phyloP scores from a whole-genome alignment of 2,797 vertebrate species.

The Staurois parvus region DNA sequence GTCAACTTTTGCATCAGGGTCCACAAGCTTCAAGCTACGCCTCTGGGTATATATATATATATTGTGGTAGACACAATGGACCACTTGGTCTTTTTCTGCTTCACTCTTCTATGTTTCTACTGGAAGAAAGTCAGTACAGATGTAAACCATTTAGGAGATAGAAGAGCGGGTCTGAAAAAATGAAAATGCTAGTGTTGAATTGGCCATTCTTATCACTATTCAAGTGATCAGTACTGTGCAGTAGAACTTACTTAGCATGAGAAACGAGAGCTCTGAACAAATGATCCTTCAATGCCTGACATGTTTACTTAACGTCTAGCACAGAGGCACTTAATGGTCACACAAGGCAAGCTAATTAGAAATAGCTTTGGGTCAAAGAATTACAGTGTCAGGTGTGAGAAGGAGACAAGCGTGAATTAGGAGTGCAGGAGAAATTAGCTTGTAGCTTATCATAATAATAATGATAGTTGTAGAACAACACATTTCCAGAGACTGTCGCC shows the following conservation, averaged over 20 bases:
- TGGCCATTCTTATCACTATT: slow-evolving; percentile 27
- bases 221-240: slow-evolving; percentile 36
- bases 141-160: not conserved
- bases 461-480: slow-evolving; percentile 1
- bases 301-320: slow-evolving; percentile 59
- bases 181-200: not conserved
- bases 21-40: too few relatives aligned
- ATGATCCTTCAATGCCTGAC: slow-evolving; percentile 57
- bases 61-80: too few relatives aligned
- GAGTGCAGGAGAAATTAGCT: slow-evolving; percentile 18
- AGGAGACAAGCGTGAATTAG: slow-evolving; percentile 12
- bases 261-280: slow-evolving; percentile 39
- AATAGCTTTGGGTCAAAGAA: slow-evolving; percentile 50
- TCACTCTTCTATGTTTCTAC: too few relatives aligned
- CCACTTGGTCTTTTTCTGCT: too few relatives aligned
- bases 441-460: slow-evolving; percentile 29
- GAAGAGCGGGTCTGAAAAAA: not conserved
- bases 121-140: too few relatives aligned
- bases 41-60: too few relatives aligned
- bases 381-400: slow-evolving; percentile 21
- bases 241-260: slow-evolving; percentile 45
- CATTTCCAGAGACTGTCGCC: not conserved
- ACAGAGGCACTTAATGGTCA: slow-evolving; percentile 46
- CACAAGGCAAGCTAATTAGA: slow-evolving; percentile 51
- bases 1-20: too few relatives aligned